Conservation (phyloP, 2,797 vertebrate species). For the Poeciliopsis paucimaculata region DNA sequence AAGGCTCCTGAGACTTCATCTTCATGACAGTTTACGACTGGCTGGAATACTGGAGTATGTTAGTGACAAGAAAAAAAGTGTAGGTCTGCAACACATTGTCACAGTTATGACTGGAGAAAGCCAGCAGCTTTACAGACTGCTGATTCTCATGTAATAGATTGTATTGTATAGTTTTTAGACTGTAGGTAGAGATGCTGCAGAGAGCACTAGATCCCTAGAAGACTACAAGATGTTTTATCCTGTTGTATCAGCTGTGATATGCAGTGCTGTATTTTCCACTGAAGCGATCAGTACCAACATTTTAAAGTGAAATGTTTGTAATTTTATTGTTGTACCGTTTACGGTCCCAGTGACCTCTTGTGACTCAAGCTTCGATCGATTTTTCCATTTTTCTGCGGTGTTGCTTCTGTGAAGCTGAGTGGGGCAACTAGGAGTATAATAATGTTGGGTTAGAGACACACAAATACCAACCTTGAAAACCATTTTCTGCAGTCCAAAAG, state of each 20-base stretch:
- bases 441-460: not conserved
- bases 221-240: constrained; percentile 30
- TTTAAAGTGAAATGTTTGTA: not conserved
- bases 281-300: not conserved
- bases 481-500: not conserved
- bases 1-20: constrained; percentile 54
- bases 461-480: not conserved
- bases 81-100: constrained; percentile 25
- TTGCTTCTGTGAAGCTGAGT: not conserved
- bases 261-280: not conserved
- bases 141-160: constrained; percentile 54
- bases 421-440: not conserved
- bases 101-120: constrained; percentile 28
- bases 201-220: constrained; percentile 27
- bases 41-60: constrained; percentile 37
- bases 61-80: constrained; percentile 24
- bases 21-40: constrained; percentile 40
- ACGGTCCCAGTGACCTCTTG: not conserved
- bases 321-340: not conserved
- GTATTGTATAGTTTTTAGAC: constrained; percentile 62
- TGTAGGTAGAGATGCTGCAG: constrained; percentile 64
- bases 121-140: constrained; percentile 27
- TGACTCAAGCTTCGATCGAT: not conserved
- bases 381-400: constrained; percentile 1
- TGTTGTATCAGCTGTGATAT: constrained; percentile 5